Conservation (phyloP, 1,140 invertebrate species). For the Antheraea mylitta region DNA sequence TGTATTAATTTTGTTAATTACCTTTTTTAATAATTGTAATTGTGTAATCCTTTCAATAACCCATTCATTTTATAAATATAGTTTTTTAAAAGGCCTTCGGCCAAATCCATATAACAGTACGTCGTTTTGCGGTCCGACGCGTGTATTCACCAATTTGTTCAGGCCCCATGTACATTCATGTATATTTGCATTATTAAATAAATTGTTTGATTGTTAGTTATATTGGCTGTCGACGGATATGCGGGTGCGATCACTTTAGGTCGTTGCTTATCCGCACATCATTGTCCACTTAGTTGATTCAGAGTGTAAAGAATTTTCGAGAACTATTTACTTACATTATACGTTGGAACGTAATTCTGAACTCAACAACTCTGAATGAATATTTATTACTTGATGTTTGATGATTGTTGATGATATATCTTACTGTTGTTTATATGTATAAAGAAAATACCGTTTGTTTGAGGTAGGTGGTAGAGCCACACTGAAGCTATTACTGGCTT, state of each 20-base stretch:
- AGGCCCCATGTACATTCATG: conserved; percentile 2
- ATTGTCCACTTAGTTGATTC: background rate
- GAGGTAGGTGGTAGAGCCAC: too few species aligned
- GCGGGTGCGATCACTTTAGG: background rate
- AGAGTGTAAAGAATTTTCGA: background rate
- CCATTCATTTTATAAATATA: too few species aligned
- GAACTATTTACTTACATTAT: background rate
- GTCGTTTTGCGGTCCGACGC: background rate
- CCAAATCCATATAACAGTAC: too few species aligned
- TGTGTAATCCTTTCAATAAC: too few species aligned
- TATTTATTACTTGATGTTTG: background rate
- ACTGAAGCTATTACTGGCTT: too few species aligned
- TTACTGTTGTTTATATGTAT: too few species aligned
- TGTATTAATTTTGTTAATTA: too few species aligned
- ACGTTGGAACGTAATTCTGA: background rate
- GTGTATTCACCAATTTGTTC: conserved; percentile 1
- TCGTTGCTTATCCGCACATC: background rate
- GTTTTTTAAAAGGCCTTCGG: too few species aligned
- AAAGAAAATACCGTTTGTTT: too few species aligned
- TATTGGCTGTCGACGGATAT: conserved; percentile 13
- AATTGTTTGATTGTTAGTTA: conserved; percentile 21
- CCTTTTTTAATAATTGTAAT: too few species aligned
- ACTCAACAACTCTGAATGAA: background rate
- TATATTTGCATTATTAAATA: conserved; percentile 15
- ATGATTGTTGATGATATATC: background rate